phyloP scores from a whole-genome alignment of 2,888 invertebrate genomes.

The Acrocera orbiculus region DNA sequence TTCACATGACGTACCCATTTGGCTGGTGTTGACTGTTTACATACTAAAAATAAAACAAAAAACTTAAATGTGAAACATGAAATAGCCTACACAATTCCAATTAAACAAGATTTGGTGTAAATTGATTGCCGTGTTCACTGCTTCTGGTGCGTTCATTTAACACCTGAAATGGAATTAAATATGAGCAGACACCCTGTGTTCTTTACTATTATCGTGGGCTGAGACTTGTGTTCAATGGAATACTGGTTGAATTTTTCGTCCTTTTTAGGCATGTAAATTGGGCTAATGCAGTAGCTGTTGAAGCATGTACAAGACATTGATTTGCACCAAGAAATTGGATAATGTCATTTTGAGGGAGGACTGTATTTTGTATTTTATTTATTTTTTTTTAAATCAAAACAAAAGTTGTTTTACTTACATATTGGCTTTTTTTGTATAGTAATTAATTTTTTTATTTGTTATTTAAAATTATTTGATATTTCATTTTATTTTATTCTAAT shows the following conservation, averaged over 20 bases:
- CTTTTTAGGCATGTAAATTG: constrained; percentile 6
- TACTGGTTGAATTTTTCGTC: constrained; percentile 3
- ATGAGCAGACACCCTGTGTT: constrained; percentile 8
- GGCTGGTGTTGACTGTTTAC: constrained; percentile 10
- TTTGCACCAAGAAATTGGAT: too few relatives aligned
- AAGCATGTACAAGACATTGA: too few relatives aligned
- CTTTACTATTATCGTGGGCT: too few relatives aligned
- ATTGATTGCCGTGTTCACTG: constrained; percentile 13
- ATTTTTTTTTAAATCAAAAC: too few relatives aligned
- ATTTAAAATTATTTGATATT: too few relatives aligned
- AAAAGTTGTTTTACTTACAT: too few relatives aligned
- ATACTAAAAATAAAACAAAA: constrained; percentile 5
- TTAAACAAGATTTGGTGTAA: constrained; percentile 13
- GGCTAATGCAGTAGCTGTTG: constrained; percentile 9
- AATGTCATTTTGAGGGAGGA: too few relatives aligned
- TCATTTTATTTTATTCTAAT: too few relatives aligned
- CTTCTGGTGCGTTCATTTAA: constrained; percentile 13
- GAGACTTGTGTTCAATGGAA: too few relatives aligned
- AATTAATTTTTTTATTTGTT: too few relatives aligned
- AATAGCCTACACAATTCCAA: constrained; percentile 12
- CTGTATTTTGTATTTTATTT: too few relatives aligned
- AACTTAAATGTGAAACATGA: constrained; percentile 5
- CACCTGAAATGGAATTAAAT: constrained; percentile 13
- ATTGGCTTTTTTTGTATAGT: too few relatives aligned
- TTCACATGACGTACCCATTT: constrained; percentile 12